These are phyloP conservation scores for Dasyurus viverrinus DNA, from an alignment of 2,113 vertebrate genomes.

Conservation along the genomic window DNA sequence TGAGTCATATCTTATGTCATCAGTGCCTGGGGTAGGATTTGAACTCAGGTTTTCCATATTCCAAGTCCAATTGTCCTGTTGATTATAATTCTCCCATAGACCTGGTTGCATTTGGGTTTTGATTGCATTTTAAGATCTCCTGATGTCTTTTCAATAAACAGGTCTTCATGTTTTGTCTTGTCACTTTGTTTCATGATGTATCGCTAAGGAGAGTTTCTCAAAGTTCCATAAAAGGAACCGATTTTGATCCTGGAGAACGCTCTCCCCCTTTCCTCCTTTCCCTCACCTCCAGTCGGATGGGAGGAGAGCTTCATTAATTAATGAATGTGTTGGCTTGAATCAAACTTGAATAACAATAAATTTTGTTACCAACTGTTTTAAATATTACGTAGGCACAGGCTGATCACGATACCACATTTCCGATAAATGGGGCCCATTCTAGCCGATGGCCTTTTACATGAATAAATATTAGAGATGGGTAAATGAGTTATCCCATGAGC, in stretches of 20 bases:
- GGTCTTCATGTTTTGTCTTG: constrained; percentile 59
- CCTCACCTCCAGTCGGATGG: background rate
- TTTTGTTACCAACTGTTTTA: constrained; percentile 50
- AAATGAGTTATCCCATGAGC: constrained; percentile 69
- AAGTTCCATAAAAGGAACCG: constrained; percentile 67
- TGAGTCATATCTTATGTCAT: background rate
- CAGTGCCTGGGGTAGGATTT: background rate
- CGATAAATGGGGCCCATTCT: constrained; percentile 74
- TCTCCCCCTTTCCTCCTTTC: background rate
- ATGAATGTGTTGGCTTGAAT: constrained; percentile 54
- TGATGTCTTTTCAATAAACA: constrained; percentile 70
- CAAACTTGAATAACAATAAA: constrained; percentile 71
- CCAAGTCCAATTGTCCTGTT: background rate
- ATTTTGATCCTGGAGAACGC: constrained; percentile 59
- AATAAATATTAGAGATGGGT: constrained; percentile 64
- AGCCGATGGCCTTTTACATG: constrained; percentile 70
- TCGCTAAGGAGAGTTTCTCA: constrained; percentile 74
- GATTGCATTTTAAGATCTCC: constrained; percentile 50
- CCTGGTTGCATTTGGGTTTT: constrained; percentile 39
- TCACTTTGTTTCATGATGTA: constrained; percentile 47
- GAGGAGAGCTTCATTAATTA: constrained; percentile 58
- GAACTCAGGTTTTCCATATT: background rate
- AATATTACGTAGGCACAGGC: constrained; percentile 67
- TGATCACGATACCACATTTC: constrained; percentile 62
- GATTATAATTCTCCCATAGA: constrained; percentile 26